These are phyloP conservation scores for Teleopsis dalmanni DNA, from an alignment of 1,140 invertebrate genomes.

Conservation along the genomic window DNA sequence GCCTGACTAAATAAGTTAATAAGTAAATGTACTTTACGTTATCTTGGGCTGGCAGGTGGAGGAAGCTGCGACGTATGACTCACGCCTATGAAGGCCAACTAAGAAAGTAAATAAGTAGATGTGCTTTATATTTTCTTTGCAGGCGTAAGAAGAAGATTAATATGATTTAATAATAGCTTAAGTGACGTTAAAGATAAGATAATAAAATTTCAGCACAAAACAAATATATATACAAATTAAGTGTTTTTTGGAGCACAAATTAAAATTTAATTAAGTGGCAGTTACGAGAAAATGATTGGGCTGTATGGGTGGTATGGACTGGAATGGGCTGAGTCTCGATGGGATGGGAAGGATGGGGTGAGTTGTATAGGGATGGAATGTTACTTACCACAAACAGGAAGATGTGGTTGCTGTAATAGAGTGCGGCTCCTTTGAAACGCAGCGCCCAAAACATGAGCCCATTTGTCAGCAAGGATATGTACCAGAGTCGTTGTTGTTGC, in stretches of 20 bases:
- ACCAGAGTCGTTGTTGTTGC: too few species aligned
- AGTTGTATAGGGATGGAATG: too few species aligned
- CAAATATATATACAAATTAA: background rate
- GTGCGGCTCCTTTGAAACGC: constrained; percentile 16
- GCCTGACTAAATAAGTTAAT: too few species aligned
- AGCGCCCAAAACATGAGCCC: constrained; percentile 36
- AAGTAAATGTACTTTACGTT: too few species aligned
- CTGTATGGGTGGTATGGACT: constrained; percentile 11
- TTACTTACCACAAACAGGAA: constrained; percentile 9
- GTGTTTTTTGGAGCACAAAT: background rate
- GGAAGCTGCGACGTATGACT: too few species aligned
- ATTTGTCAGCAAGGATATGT: too few species aligned
- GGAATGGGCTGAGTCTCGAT: constrained; percentile 22
- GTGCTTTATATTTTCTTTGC: too few species aligned
- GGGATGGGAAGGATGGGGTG: constrained; percentile 13
- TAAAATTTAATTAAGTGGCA: constrained; percentile 7
- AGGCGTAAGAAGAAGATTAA: too few species aligned
- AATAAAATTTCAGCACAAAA: background rate
- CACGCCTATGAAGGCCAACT: too few species aligned
- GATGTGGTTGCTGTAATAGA: constrained; percentile 4
- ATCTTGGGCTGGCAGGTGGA: too few species aligned
- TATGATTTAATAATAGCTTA: too few species aligned
- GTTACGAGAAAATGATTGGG: constrained; percentile 1
- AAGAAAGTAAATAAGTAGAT: too few species aligned
- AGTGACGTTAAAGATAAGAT: background rate